phyloP scores from a whole-genome alignment of 2,797 vertebrate species.

The Zenarchopterus dispar region DNA sequence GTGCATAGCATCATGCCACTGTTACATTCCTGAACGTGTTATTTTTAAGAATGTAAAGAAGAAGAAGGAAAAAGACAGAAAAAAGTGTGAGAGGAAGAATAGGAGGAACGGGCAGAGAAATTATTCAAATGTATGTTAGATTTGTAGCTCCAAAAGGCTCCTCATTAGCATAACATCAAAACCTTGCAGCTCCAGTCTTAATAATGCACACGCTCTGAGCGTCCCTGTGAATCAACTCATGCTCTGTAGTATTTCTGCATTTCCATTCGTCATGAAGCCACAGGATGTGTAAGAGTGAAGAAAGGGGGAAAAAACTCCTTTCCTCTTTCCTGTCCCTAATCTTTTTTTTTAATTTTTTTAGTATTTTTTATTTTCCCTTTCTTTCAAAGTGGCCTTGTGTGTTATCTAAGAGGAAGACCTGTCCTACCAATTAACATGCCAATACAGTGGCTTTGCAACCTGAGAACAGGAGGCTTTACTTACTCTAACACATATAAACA shows the following conservation, averaged over 20 bases:
- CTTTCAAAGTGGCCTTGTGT: conserved; percentile 62
- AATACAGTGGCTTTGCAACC: conserved; percentile 47
- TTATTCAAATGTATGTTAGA: conserved; percentile 64
- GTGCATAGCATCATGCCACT: conserved; percentile 30
- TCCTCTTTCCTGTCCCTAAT: conserved; percentile 41
- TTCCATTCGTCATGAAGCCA: conserved; percentile 51
- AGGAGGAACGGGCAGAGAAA: conserved; percentile 42
- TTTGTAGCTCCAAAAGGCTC: conserved; percentile 62
- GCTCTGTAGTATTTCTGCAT: conserved; percentile 40
- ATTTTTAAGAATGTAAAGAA: conserved; percentile 36
- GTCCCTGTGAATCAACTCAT: conserved; percentile 52
- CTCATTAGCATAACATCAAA: conserved; percentile 75
- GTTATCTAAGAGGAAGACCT: conserved; percentile 69
- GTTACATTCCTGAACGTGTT: conserved; percentile 48
- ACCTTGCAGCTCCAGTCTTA: conserved; percentile 48
- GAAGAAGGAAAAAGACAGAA: conserved; percentile 14
- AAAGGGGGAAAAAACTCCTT: conserved; percentile 9
- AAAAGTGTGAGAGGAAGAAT: conserved; percentile 2
- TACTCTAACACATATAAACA: conserved; percentile 1
- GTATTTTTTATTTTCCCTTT: conserved; percentile 46
- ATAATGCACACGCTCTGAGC: conserved; percentile 63
- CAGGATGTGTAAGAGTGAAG: conserved; percentile 27
- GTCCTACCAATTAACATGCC: conserved; percentile 78
- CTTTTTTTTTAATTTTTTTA: conserved; percentile 55
- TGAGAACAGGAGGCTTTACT: conserved; percentile 41